phyloP scores from a whole-genome alignment of 2,797 vertebrate genomes.

The Anguilla marmorata region DNA sequence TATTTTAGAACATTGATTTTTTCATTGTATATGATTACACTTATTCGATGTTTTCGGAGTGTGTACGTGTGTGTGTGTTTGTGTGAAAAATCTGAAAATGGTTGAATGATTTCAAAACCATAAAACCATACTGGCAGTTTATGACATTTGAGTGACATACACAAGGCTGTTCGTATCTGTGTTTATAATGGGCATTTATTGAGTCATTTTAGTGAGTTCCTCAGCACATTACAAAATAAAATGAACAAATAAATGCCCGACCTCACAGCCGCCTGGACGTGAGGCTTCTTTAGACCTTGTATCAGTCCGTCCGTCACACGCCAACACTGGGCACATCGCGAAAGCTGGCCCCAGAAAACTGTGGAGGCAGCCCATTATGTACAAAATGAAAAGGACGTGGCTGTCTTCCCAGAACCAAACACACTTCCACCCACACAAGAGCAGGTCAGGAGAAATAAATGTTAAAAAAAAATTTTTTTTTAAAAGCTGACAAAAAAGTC shows the following conservation, averaged over 20 bases:
- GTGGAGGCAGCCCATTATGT: not conserved
- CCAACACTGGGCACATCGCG: not conserved
- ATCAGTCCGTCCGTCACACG: not conserved
- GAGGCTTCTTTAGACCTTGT: not conserved
- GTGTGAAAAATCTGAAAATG: not conserved
- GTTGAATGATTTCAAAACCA: not conserved
- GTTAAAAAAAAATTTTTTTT: not conserved
- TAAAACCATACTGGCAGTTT: not conserved
- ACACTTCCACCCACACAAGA: not conserved
- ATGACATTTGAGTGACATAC: not conserved
- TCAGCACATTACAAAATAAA: not conserved
- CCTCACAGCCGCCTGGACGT: not conserved
- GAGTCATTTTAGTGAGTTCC: not conserved
- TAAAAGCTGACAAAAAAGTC: not conserved
- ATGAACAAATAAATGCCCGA: not conserved
- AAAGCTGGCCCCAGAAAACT: not conserved
- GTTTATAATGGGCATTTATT: not conserved
- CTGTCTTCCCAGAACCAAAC: not conserved
- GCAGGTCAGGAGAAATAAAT: not conserved
- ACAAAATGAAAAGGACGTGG: no score
- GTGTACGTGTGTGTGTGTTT: not conserved
- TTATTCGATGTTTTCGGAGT: not conserved
- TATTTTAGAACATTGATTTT: not conserved
- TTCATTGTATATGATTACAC: not conserved
- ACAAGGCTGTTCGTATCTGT: not conserved